Evolutionary conservation across 2,888 invertebrate genomes (phyloP).

Genomic region (Dasypolia templi): DNA sequence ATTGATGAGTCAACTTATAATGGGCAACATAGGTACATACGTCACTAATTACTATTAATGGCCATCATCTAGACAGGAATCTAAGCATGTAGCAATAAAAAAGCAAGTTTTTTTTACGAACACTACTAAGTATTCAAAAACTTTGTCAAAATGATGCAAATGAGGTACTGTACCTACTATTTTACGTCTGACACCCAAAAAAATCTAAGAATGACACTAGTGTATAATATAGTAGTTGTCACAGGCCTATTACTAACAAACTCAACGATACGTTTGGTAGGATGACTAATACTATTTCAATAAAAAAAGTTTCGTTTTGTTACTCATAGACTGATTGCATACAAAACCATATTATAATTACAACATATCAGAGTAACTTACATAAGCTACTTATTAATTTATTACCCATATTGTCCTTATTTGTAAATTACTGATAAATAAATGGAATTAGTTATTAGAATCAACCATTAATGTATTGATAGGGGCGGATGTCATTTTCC

Average conservation of each 20-base stretch:
- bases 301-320: neutral
- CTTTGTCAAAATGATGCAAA: neutral
- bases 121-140: neutral
- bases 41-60: conserved; percentile 34
- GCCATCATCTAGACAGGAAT: conserved; percentile 9
- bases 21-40: neutral
- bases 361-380: neutral
- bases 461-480: neutral
- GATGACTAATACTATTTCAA: conserved; percentile 20
- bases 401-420: neutral
- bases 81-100: neutral
- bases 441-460: conserved; percentile 19
- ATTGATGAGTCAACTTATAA: conserved; percentile 44
- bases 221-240: neutral
- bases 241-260: neutral
- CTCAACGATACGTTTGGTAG: neutral
- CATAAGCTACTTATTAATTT: neutral
- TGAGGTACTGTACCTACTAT: neutral
- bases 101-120: neutral
- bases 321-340: neutral
- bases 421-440: conserved; percentile 2
- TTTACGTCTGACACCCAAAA: conserved; percentile 11
- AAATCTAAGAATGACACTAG: conserved; percentile 30
- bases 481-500: neutral
- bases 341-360: neutral